A percentile compares a stretch with the other conserved stretches of the same genome.
Conservation (phyloP, 2,797 vertebrate genomes). For the Lutjanus argentimaculatus region DNA sequence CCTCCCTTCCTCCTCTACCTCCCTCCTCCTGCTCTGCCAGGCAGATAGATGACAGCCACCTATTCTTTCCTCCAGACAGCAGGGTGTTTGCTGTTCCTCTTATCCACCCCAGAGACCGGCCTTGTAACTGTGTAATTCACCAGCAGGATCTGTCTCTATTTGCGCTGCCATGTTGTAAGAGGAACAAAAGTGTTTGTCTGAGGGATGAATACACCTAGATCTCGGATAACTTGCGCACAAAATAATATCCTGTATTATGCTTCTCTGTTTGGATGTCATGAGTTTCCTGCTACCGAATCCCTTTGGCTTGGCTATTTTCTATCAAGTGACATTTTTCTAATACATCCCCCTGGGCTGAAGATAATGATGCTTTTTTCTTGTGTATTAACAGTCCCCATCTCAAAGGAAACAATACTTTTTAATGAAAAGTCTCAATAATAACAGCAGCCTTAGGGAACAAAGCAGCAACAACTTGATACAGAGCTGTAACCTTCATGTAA, state of each 20-base stretch:
- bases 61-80: constrained; percentile 76
- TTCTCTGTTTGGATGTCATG: background rate
- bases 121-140: constrained; percentile 65
- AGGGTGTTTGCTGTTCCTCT: constrained; percentile 80
- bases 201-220: constrained; percentile 55
- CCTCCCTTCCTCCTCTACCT: constrained; percentile 28
- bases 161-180: constrained; percentile 61
- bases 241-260: constrained; percentile 48
- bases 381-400: constrained; percentile 41
- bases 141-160: constrained; percentile 70
- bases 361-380: constrained; percentile 13
- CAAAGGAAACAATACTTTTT: constrained; percentile 42
- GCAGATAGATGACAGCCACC: constrained; percentile 77
- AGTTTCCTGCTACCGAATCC: constrained; percentile 20
- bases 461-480: constrained; percentile 13
- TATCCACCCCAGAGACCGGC: constrained; percentile 73
- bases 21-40: constrained; percentile 46
- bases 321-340: constrained; percentile 44
- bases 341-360: constrained; percentile 15
- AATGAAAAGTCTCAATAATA: constrained; percentile 44
- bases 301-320: constrained; percentile 31
- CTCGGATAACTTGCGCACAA: constrained; percentile 52
- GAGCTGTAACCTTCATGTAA: constrained; percentile 38
- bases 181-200: constrained; percentile 68
- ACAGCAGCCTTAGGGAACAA: constrained; percentile 31